Base-by-base conservation (phyloP, 2,888 invertebrate species). In the Coenonympha glycerion region DNA sequence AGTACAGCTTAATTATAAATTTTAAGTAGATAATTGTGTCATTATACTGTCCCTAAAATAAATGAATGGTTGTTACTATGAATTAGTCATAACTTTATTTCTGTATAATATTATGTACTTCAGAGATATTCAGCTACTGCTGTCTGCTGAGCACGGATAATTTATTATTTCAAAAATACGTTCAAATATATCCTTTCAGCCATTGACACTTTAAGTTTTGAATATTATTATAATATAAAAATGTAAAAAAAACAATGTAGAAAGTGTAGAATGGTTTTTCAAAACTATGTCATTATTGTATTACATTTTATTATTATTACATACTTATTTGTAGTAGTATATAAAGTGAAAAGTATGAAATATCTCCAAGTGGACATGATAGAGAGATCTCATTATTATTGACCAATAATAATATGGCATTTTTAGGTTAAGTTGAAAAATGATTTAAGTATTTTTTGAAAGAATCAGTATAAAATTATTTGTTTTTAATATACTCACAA, bases 371-470 rank as follows among this genome's bases (percentile, higher is more conserved):
- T 77, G 78, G 71, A 76, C 73, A 74, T 76, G 73, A 78, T 75
- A 79, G 81, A 79, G 81, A 85, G 86, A 87, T 86, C 86, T 87
- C 86, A 85, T 82, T 83, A 85, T 82, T 83, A 79, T 83, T 73
- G 85, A 86, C 85, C 86, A 87, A 86, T 85, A 86, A 84, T 80
- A 85, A 79, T 82, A 84, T 80, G 79, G 87, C 86, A 86, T 86
- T 87, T 87, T 76, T 87, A 85, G 82, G 78, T 76, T 86, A 84
- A 85, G 82, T 63, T 77, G 69, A 67, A 65, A 67, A 73, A 69
- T 52, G 68, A 61, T 70, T 69, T 68, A 70, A 73, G 70, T 73
- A 69, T 75, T 75, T 71, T 69, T 64, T 65, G 58, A 60, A 63
- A 66, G 66, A 59, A 63, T 60, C 55, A 64, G 65, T 69, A 68